Evolutionary conservation across 2,113 vertebrate species (phyloP).

Genomic region (Acanthisitta chloris): DNA sequence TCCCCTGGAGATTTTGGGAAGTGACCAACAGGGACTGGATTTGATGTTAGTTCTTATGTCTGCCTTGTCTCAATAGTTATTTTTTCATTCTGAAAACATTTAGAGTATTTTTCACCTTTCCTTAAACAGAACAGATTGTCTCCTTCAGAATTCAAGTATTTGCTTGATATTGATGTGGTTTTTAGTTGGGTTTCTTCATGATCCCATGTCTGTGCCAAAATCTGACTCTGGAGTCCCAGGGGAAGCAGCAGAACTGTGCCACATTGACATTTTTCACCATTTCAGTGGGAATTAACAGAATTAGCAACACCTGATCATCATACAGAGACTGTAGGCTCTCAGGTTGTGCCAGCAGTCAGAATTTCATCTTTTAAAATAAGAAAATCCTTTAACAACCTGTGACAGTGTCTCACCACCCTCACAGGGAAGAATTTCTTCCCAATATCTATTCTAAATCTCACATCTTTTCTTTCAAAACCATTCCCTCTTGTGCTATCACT

Average conservation of each 20-base stretch:
- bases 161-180: not conserved
- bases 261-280: fast-evolving
- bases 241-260: not conserved
- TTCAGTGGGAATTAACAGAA: not conserved
- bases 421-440: not conserved
- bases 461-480: not conserved
- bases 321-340: not conserved
- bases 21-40: not conserved
- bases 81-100: not conserved
- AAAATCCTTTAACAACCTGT: not conserved
- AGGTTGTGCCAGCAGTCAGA: not conserved
- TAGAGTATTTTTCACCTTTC: not conserved
- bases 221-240: not conserved
- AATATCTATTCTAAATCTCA: not conserved
- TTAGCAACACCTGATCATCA: not conserved
- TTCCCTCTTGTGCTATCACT: not conserved
- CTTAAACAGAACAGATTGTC: not conserved
- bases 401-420: not conserved
- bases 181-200: not conserved
- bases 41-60: not conserved
- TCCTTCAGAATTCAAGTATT: not conserved
- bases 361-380: not conserved
- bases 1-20: not conserved
- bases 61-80: not conserved
- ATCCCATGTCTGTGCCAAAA: not conserved